These are phyloP conservation scores for Ophion ventricosus DNA, from an alignment of 2,888 invertebrate genomes.

Conservation along the genomic window DNA sequence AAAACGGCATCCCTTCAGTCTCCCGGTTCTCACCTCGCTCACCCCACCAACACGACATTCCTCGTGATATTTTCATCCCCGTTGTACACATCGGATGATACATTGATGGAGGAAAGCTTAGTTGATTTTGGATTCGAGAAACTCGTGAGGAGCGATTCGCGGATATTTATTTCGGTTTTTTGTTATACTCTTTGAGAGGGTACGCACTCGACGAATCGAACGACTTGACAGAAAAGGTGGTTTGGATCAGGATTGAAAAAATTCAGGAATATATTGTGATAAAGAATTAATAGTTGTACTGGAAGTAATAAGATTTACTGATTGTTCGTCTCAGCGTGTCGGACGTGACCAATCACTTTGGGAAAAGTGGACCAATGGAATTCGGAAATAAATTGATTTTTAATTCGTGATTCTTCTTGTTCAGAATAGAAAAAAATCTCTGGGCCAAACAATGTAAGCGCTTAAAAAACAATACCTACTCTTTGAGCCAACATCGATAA, in stretches of 20 bases:
- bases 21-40: neutral
- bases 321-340: no score
- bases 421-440: no score
- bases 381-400: no score
- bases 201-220: neutral
- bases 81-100: constrained; percentile 13
- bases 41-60: neutral
- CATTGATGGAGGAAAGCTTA: constrained; percentile 26
- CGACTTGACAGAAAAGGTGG: neutral
- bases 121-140: constrained; percentile 38
- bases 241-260: no score
- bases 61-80: constrained; percentile 40
- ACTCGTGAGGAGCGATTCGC: neutral
- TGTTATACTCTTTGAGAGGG: neutral
- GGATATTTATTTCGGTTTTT: constrained; percentile 22
- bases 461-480: no score
- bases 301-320: no score
- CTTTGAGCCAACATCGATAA: no score
- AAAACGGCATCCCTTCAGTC: constrained; percentile 4
- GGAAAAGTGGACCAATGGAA: neutral
- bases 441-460: no score
- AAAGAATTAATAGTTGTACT: no score
- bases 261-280: no score
- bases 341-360: no score
- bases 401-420: no score